These are phyloP conservation scores for Antheraea yamamai DNA, from an alignment of 2,888 invertebrate species.

Conservation along the genomic window DNA sequence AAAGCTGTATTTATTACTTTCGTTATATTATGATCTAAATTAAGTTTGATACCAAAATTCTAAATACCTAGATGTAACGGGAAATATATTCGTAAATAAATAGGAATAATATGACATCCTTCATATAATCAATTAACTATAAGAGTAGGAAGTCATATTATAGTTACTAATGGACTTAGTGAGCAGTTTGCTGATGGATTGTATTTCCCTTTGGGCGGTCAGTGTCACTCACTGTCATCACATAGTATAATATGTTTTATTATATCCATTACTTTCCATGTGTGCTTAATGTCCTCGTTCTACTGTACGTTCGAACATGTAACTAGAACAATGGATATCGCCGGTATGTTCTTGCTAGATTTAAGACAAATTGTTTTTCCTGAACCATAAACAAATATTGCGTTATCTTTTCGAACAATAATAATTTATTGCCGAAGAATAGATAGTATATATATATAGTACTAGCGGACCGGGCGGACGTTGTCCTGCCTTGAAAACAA, in stretches of 20 bases:
- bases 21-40: too few species aligned
- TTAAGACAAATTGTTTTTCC: too few species aligned
- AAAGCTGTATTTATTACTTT: too few species aligned
- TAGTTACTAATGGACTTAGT: conserved; percentile 43
- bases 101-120: not conserved
- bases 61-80: too few species aligned
- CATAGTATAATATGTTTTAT: conserved; percentile 38
- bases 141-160: conserved; percentile 30
- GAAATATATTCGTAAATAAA: not conserved
- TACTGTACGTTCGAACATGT: not conserved
- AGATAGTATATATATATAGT: too few species aligned
- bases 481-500: too few species aligned
- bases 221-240: conserved; percentile 37
- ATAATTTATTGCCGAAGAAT: too few species aligned
- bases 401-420: too few species aligned
- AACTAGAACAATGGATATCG: not conserved
- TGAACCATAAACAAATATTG: too few species aligned
- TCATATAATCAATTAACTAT: conserved; percentile 4
- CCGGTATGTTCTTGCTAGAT: not conserved
- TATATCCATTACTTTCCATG: not conserved
- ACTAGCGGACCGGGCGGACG: too few species aligned
- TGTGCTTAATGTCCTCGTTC: not conserved
- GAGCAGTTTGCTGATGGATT: conserved; percentile 53
- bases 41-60: too few species aligned
- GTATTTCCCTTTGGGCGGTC: conserved; percentile 40